phyloP scores from a whole-genome alignment of 2,797 vertebrate species.

The Myripristis jacobus region DNA sequence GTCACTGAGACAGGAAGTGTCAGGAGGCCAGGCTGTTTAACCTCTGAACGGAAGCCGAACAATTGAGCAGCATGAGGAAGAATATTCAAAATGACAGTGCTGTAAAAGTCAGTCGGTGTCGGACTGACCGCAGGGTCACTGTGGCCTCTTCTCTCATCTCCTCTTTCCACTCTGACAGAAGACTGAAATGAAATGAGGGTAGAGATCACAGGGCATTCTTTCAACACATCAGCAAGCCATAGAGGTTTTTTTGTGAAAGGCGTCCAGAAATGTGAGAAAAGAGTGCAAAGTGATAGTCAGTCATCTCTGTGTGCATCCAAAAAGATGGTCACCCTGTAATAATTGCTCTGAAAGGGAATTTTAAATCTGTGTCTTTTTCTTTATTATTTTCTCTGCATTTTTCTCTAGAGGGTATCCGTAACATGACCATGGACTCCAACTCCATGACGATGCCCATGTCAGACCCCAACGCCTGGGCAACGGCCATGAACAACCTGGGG shows the following conservation, averaged over 20 bases:
- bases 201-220: constrained; percentile 29
- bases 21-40: constrained; percentile 24
- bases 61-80: constrained; percentile 11
- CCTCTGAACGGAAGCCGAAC: constrained; percentile 15
- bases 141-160: constrained; percentile 1
- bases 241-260: constrained; percentile 24
- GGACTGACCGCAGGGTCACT: constrained; percentile 13
- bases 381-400: constrained; percentile 37
- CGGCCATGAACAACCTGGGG: constrained; percentile 89
- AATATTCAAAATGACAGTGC: constrained; percentile 22
- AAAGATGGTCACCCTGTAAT: constrained; percentile 17
- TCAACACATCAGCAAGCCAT: neutral
- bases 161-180: constrained; percentile 6
- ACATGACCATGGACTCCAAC: constrained; percentile 83
- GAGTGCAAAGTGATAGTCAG: neutral
- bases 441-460: constrained; percentile 87
- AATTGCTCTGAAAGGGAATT: neutral
- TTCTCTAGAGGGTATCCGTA: constrained; percentile 80
- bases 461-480: constrained; percentile 86
- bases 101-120: constrained; percentile 26
- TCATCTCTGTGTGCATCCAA: constrained; percentile 13
- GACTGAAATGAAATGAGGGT: constrained; percentile 20
- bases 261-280: constrained; percentile 7
- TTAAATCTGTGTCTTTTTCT: constrained; percentile 1
- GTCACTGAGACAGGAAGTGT: constrained; percentile 35